A percentile compares a stretch with the other conserved stretches of the same genome.
These are phyloP conservation scores for Telenomus remus DNA, from an alignment of 1,140 invertebrate genomes.

Conservation along the genomic window DNA sequence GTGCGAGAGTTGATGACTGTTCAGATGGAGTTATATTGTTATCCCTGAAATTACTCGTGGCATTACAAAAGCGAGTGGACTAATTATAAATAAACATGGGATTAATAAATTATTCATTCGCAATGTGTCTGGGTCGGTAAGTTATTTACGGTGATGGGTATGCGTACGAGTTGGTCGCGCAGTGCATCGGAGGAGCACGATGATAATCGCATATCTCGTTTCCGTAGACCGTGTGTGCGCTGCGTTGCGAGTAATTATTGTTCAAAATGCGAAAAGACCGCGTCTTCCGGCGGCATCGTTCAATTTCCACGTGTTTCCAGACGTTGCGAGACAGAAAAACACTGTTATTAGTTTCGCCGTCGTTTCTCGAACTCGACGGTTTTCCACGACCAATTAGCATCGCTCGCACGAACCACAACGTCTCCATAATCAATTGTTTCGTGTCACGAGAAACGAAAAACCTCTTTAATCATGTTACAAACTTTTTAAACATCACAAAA, in stretches of 20 bases:
- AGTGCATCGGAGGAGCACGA: conserved; percentile 2
- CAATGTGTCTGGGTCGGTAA: conserved; percentile 23
- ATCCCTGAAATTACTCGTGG: no score
- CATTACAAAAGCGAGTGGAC: background rate
- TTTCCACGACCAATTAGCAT: no score
- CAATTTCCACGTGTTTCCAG: conserved; percentile 5
- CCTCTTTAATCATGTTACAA: no score
- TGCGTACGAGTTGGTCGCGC: conserved; percentile 4
- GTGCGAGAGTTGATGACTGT: no score
- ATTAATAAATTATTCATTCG: conserved; percentile 48
- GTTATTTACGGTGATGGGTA: conserved; percentile 22
- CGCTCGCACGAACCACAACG: no score
- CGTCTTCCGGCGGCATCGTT: conserved; percentile 18
- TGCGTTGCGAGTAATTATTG: conserved; percentile 33
- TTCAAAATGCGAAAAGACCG: conserved; percentile 22
- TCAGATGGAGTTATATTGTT: no score
- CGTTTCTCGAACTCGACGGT: no score
- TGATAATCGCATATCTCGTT: conserved; percentile 26
- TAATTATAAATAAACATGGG: conserved; percentile 43
- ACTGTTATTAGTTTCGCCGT: no score
- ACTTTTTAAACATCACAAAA: no score
- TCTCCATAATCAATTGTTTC: no score
- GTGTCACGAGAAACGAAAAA: no score
- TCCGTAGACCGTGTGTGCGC: conserved; percentile 17
- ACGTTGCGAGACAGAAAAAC: no score